phyloP scores from a whole-genome alignment of 2,888 invertebrate genomes.

The Gymnoscelis rufifasciata region DNA sequence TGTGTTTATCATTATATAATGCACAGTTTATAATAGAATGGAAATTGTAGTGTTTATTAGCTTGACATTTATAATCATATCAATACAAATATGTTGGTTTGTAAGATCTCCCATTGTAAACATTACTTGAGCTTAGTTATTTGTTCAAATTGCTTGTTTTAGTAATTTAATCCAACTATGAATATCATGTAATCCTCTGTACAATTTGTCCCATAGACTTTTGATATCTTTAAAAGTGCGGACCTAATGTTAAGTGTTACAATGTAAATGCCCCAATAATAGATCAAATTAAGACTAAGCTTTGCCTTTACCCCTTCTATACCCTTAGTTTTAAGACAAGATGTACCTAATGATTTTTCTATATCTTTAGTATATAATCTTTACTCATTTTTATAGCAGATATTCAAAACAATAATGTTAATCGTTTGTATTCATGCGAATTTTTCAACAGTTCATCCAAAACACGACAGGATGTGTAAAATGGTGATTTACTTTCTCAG shows the following conservation, averaged over 20 bases:
- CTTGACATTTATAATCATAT: slow-evolving; percentile 6
- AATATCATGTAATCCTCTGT: slow-evolving; percentile 14
- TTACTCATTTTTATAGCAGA: slow-evolving; percentile 15
- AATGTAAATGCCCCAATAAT: slow-evolving; percentile 41
- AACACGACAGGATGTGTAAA: too few relatives aligned
- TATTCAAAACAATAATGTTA: not conserved
- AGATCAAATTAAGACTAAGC: slow-evolving; percentile 51
- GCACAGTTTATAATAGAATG: slow-evolving; percentile 2
- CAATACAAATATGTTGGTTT: not conserved
- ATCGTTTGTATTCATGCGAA: too few relatives aligned
- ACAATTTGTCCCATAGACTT: slow-evolving; percentile 12
- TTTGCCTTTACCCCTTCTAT: slow-evolving; percentile 60
- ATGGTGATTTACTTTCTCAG: too few relatives aligned
- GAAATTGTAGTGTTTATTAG: slow-evolving; percentile 9
- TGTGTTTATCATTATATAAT: slow-evolving; percentile 1
- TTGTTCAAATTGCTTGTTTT: not conserved
- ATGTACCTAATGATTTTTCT: slow-evolving; percentile 44
- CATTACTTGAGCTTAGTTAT: too few relatives aligned
- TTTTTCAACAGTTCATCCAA: not conserved
- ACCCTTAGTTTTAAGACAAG: slow-evolving; percentile 42
- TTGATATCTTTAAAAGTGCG: slow-evolving; percentile 9
- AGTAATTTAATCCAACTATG: too few relatives aligned
- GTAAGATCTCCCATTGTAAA: not conserved
- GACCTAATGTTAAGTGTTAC: slow-evolving; percentile 1
- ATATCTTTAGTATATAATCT: slow-evolving; percentile 37